These are phyloP conservation scores for Odobenus rosmarus DNA, from an alignment of 2,113 vertebrate genomes.

Conservation along the genomic window DNA sequence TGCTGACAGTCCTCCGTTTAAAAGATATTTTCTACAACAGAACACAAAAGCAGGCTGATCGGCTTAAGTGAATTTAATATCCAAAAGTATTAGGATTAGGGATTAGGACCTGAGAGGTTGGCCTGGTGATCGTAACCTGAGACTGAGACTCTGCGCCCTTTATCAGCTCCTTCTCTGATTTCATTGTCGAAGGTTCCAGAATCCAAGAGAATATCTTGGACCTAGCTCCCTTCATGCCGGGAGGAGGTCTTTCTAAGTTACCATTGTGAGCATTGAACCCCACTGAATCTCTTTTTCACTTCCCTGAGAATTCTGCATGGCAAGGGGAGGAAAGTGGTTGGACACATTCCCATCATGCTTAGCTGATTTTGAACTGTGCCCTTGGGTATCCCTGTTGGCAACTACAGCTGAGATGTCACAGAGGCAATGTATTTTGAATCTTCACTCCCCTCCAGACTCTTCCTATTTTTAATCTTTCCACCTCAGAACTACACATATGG, in stretches of 20 bases:
- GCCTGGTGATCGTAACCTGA: neutral
- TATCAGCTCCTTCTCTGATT: neutral
- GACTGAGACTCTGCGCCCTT: neutral
- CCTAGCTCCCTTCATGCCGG: neutral
- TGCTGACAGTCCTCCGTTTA: neutral
- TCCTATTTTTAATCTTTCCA: slow-evolving; percentile 46
- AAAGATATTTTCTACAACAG: neutral
- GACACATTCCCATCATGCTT: neutral
- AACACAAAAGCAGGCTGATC: slow-evolving; percentile 22
- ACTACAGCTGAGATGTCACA: neutral
- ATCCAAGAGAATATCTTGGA: neutral
- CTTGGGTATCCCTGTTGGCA: neutral
- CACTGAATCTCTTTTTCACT: neutral
- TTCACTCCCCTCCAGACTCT: slow-evolving; percentile 27
- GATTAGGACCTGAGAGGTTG: neutral
- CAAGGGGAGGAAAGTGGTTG: neutral
- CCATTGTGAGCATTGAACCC: neutral
- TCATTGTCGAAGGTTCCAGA: neutral
- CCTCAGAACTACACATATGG: slow-evolving; percentile 38
- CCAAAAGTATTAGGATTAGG: neutral
- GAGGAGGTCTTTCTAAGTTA: neutral
- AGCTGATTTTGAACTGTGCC: neutral
- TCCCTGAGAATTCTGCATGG: neutral
- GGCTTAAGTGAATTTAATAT: neutral
- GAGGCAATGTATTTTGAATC: neutral